Evolutionary conservation across 2,113 vertebrate species (phyloP), one percentile per base, ranked within the genome.

Genomic region (Procapra przewalskii): DNA sequence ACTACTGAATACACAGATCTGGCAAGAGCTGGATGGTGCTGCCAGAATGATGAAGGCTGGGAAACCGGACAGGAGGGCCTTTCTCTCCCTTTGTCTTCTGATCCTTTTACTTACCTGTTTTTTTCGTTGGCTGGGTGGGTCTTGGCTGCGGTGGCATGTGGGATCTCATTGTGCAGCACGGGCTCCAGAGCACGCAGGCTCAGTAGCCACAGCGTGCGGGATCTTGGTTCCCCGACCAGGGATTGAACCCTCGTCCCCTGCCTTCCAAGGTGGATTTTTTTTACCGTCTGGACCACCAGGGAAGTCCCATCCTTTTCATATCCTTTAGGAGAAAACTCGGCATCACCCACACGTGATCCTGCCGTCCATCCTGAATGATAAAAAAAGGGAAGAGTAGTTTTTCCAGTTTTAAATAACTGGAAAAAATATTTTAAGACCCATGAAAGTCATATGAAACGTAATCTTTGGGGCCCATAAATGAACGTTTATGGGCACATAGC

Each of bases 321-420:
- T 50, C 67, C 50, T 48, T 45, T n/a, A 80, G 86, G 67, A 7
- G 36, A 27, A 14, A 60, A 33, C 27, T 29, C 57, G 7, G 25
- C 59, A 23, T 1, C 3, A 7, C 45, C 85, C 29, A 33, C 40
- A 11, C 50, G 12, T 12, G 12, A 5, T 36, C 79, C 48, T 12
- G 16, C 48, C 17, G 1, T 52, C 62, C 55, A 19, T 48, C 36
- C 25, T 33, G 8, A 29, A 7, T 3, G 6, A 23, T n/a, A n/a
- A 19, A 17, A 23, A 14, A 12, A 27, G 17, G 11, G 50, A 29
- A 60, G 57, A 55, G 11, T 10, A 13, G 8, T 33, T 60, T 77
- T 88, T 71, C 60, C 50, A 59, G 19, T 85, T 95, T 64, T 67
- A 83, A 62, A 17, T 94, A 36, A 36, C 29, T 83, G 83, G 36